A percentile compares a stretch with the other conserved stretches of the same genome.
Conservation (phyloP, 1,140 invertebrate genomes). For the Drosophila fuyamai region DNA sequence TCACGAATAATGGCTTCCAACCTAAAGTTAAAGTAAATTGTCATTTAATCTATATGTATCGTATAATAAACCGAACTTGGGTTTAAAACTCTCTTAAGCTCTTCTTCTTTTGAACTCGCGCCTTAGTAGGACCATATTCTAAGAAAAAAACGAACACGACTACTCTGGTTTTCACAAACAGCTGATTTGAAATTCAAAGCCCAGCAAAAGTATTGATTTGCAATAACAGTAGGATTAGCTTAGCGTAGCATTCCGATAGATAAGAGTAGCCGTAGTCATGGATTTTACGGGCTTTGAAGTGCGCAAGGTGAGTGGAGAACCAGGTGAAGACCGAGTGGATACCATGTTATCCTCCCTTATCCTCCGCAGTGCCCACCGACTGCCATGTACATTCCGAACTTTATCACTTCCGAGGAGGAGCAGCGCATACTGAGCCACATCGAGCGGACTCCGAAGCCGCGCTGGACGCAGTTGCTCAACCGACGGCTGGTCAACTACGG, state of each 20-base stretch:
- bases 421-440: conserved; percentile 89
- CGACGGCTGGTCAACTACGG: conserved; percentile 98
- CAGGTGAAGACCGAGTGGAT: neutral
- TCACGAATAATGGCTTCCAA: too few relatives aligned
- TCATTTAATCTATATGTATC: too few relatives aligned
- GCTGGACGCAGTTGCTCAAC: conserved; percentile 97
- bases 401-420: conserved; percentile 94
- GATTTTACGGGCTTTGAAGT: conserved; percentile 81
- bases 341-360: neutral
- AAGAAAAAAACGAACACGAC: neutral
- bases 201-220: conserved; percentile 73
- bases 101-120: too few relatives aligned
- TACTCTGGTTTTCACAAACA: conserved; percentile 16
- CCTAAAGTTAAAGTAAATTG: too few relatives aligned
- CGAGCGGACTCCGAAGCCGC: conserved; percentile 94
- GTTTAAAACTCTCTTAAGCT: too few relatives aligned
- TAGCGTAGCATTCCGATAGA: conserved; percentile 29
- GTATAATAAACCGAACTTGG: too few relatives aligned
- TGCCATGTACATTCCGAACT: conserved; percentile 96
- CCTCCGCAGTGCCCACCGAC: conserved; percentile 88
- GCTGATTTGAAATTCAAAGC: conserved; percentile 42
- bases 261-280: conserved; percentile 58
- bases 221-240: conserved; percentile 49
- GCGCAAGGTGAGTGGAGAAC: conserved; percentile 54
- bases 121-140: too few relatives aligned